A percentile compares a stretch with the other conserved stretches of the same genome.
Conservation (phyloP, 2,797 vertebrate species). For the Eulemur mongoz region DNA sequence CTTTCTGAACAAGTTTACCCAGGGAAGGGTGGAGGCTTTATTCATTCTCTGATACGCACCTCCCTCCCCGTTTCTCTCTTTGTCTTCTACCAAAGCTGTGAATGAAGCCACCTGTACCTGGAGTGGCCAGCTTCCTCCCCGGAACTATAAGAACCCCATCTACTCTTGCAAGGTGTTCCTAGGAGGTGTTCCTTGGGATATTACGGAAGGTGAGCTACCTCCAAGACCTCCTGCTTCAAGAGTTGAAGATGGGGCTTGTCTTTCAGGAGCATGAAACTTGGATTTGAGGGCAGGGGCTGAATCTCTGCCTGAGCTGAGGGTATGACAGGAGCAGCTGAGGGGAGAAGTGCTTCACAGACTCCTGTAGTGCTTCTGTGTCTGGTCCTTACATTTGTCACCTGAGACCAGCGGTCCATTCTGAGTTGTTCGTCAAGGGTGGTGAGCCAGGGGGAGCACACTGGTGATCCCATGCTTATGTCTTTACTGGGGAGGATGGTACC, state of each 20-base stretch:
- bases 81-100: conserved; percentile 88
- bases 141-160: conserved; percentile 97
- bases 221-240: fast-evolving
- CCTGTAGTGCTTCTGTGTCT: background rate
- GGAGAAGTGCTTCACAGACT: background rate
- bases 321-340: background rate
- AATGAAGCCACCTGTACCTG: conserved; percentile 98
- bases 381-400: background rate
- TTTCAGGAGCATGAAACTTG: background rate
- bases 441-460: background rate
- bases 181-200: conserved; percentile 99
- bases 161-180: conserved; percentile 99
- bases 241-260: background rate
- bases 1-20: background rate
- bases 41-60: background rate
- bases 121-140: conserved; percentile 97
- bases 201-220: conserved; percentile 94
- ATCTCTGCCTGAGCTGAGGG: background rate
- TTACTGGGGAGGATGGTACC: background rate
- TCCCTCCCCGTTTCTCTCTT: background rate
- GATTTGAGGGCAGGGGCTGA: background rate
- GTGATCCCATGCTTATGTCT: fast-evolving
- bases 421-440: background rate
- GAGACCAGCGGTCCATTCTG: background rate
- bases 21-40: background rate